Percentiles rank a stretch among this genome's conserved stretches.
Evolutionary conservation across 2,113 vertebrate genomes (phyloP).

Genomic region (Coptodon rendalli): DNA sequence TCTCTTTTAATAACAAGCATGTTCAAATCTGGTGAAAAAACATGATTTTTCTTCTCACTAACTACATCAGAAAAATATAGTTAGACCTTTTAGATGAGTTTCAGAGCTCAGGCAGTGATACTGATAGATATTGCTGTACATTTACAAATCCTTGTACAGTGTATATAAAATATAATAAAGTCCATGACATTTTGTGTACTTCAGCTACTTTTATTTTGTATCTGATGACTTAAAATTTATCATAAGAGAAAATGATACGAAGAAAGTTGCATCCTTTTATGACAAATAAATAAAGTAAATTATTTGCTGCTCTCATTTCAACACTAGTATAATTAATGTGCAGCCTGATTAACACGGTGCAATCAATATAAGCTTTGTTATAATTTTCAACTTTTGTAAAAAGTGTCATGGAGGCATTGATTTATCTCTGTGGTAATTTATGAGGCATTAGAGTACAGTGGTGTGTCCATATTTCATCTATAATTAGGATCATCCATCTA

Average conservation of each 20-base stretch:
- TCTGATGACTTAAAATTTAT: neutral
- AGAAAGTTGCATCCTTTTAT: accelerated
- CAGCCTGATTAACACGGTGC: neutral
- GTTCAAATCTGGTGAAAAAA: neutral
- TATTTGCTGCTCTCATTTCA: neutral
- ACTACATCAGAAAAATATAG: neutral
- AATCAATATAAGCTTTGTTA: neutral
- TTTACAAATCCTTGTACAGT: neutral
- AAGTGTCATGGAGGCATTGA: neutral
- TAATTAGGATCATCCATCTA: neutral
- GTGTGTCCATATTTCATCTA: neutral
- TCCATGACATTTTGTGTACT: neutral
- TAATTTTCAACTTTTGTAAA: neutral
- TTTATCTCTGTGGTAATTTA: neutral
- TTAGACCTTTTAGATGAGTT: neutral
- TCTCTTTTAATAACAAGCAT: neutral
- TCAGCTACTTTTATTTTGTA: neutral
- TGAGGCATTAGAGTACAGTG: neutral
- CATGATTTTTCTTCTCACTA: neutral
- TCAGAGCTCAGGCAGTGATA: neutral
- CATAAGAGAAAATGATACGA: neutral
- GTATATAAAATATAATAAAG: neutral
- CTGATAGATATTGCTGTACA: neutral
- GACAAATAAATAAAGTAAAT: neutral
- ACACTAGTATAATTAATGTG: neutral